Evolutionary conservation across 2,113 vertebrate genomes (phyloP).

Genomic region (Porphyrio hochstetteri): DNA sequence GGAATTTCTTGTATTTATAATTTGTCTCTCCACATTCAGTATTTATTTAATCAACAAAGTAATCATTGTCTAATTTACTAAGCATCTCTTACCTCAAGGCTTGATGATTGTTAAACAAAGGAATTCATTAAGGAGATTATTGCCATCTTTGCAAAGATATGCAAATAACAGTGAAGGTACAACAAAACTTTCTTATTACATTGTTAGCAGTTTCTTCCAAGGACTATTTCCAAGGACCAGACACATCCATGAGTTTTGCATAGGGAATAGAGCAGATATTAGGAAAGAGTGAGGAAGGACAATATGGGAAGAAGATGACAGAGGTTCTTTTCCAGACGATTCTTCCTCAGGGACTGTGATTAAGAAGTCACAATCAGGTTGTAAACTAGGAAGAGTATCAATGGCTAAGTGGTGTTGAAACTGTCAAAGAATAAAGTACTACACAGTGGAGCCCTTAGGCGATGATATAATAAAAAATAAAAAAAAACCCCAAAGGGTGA

Average conservation of each 20-base stretch:
- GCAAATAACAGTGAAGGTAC: not conserved
- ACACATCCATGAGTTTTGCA: not conserved
- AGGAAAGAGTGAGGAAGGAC: not conserved
- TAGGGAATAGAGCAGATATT: not conserved
- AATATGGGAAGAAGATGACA: not conserved
- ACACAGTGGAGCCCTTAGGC: not conserved
- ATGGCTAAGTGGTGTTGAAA: not conserved
- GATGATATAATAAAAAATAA: not conserved
- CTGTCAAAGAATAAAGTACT: not conserved
- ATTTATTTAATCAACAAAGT: conserved; percentile 25
- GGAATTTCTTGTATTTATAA: conserved; percentile 17
- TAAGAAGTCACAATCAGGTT: not conserved
- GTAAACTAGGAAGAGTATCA: not conserved
- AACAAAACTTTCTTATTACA: not conserved
- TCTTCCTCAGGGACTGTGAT: not conserved
- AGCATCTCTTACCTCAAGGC: not conserved
- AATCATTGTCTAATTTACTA: not conserved
- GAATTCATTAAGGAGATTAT: not conserved
- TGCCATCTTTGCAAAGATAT: not conserved
- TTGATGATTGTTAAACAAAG: not conserved
- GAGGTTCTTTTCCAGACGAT: not conserved
- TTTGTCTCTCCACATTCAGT: conserved; percentile 3
- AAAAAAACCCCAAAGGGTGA: not conserved
- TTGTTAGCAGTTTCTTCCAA: not conserved
- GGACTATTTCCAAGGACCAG: not conserved